These are phyloP conservation scores for Catocala sponsa DNA, from an alignment of 2,888 invertebrate genomes.

Conservation along the genomic window DNA sequence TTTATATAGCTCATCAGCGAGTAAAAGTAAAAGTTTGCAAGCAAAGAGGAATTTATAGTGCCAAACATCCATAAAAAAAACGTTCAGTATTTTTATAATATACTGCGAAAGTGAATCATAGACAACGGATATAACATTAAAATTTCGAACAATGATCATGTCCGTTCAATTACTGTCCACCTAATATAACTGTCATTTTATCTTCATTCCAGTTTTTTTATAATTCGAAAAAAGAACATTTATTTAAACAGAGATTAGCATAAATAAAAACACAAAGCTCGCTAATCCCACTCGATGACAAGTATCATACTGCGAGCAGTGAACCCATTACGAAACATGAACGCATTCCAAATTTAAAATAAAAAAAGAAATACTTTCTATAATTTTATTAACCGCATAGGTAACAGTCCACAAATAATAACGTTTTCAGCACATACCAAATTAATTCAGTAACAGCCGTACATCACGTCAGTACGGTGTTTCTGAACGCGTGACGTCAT, in stretches of 20 bases:
- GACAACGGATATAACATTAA: too few species aligned
- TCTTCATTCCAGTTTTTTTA: background rate
- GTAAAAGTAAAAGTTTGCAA: too few species aligned
- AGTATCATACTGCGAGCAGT: constrained; percentile 1
- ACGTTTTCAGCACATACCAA: constrained; percentile 27
- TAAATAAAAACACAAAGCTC: background rate
- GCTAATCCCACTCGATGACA: constrained; percentile 2
- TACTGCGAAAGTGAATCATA: too few species aligned
- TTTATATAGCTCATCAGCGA: too few species aligned
- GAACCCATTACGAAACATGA: constrained; percentile 12
- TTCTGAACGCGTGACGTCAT: constrained; percentile 35
- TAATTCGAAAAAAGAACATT: background rate
- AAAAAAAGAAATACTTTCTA: constrained; percentile 8
- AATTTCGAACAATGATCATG: too few species aligned
- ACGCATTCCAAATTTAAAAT: constrained; percentile 13
- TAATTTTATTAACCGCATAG: constrained; percentile 12
- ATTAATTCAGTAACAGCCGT: constrained; percentile 37
- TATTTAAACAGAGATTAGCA: background rate
- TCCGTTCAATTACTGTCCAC: too few species aligned
- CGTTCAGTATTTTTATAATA: too few species aligned
- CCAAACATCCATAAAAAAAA: too few species aligned
- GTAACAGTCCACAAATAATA: constrained; percentile 26
- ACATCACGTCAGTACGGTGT: constrained; percentile 25
- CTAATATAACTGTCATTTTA: background rate
- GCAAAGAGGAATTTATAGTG: too few species aligned